Conservation (phyloP, 2,797 vertebrate genomes). For the Tauraco hartlaubi region DNA sequence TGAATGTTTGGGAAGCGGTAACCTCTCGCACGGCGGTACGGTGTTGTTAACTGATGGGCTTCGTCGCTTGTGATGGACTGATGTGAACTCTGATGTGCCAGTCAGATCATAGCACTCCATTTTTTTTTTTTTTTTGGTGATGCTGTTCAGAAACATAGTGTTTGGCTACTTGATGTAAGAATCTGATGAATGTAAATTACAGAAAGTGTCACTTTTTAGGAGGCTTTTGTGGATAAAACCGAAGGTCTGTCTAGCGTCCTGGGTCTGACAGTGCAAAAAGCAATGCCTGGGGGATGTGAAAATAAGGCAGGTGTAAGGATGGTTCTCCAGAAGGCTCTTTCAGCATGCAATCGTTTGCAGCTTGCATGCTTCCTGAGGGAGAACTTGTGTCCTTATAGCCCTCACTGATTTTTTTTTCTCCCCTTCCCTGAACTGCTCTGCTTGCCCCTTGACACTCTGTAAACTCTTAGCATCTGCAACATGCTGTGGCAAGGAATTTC, state of each 20-base stretch:
- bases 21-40: rapidly evolving
- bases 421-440: neutral
- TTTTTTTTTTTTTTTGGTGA: neutral
- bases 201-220: neutral
- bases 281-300: neutral
- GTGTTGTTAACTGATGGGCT: neutral
- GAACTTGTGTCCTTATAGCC: neutral
- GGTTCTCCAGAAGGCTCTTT: neutral
- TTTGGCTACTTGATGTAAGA: neutral
- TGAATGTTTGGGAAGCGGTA: neutral
- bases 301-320: neutral
- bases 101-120: rapidly evolving
- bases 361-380: neutral
- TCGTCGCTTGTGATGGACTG: neutral
- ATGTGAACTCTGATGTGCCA: neutral
- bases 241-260: neutral
- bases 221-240: neutral
- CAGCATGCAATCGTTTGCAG: neutral
- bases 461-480: neutral
- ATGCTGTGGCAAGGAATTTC: neutral
- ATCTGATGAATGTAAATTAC: neutral
- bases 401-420: neutral
- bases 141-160: rapidly evolving
- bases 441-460: neutral
- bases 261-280: neutral